A percentile compares a stretch with the other conserved stretches of the same genome.
phyloP scores from a whole-genome alignment of 2,888 invertebrate species.

The Argyresthia goedartella region DNA sequence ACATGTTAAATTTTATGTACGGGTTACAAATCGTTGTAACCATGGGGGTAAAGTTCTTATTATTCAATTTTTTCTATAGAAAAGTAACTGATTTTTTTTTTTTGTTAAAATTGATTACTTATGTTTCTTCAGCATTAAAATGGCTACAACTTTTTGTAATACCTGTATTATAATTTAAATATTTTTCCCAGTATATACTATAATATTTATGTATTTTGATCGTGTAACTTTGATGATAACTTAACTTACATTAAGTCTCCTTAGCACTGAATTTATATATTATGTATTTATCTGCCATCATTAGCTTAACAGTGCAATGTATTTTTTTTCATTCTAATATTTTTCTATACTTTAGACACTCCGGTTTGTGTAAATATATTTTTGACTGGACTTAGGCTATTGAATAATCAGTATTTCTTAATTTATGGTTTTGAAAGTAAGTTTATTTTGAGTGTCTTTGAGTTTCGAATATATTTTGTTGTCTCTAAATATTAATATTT shows the following conservation, averaged over 20 bases:
- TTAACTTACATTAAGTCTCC: neutral
- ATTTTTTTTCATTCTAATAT: constrained; percentile 12
- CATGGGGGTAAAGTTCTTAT: no score
- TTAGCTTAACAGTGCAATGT: neutral
- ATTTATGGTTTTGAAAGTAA: constrained; percentile 61
- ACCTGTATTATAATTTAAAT: constrained; percentile 8
- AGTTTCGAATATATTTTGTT: constrained; percentile 57
- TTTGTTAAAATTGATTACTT: no score
- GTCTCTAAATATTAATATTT: constrained; percentile 64
- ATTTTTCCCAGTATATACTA: constrained; percentile 13
- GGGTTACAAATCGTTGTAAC: no score
- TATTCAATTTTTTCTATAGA: no score
- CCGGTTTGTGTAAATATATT: constrained; percentile 62
- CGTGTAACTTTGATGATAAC: constrained; percentile 6
- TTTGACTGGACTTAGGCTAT: constrained; percentile 48
- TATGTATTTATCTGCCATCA: neutral
- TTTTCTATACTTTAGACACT: constrained; percentile 32
- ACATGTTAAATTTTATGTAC: constrained; percentile 12
- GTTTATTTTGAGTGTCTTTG: constrained; percentile 58
- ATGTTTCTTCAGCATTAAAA: no score
- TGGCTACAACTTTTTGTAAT: no score
- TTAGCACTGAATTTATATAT: neutral
- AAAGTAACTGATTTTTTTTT: no score
- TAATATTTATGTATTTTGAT: neutral
- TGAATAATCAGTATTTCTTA: constrained; percentile 64